phyloP scores from a whole-genome alignment of 1,140 invertebrate genomes.

The Cephus cinctus region DNA sequence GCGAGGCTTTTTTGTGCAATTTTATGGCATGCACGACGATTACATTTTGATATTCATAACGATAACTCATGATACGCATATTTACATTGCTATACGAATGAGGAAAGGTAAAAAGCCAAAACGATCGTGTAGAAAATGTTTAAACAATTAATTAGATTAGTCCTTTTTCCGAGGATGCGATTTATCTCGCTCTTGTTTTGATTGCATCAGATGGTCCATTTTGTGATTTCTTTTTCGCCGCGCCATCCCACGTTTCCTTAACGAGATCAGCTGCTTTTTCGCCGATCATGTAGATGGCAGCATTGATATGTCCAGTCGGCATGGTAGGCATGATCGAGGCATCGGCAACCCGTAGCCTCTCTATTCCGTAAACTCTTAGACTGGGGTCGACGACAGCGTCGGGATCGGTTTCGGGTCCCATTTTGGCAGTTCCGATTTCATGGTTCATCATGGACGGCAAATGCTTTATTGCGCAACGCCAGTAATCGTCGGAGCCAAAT shows the following conservation, averaged over 20 bases:
- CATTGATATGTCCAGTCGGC: constrained; percentile 72
- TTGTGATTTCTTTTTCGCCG: too few relatives aligned
- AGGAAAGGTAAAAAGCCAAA: background rate
- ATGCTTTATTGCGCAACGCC: constrained; percentile 70
- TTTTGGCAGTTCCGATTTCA: constrained; percentile 70
- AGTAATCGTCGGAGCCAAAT: constrained; percentile 68
- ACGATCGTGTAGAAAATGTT: background rate
- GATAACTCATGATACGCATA: too few relatives aligned
- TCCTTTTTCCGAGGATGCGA: background rate
- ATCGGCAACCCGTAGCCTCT: constrained; percentile 72
- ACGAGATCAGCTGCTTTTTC: constrained; percentile 85
- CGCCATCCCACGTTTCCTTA: constrained; percentile 62
- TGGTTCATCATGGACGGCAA: constrained; percentile 68
- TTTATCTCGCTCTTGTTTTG: too few relatives aligned
- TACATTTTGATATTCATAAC: too few relatives aligned
- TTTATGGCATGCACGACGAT: too few relatives aligned
- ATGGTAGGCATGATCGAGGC: constrained; percentile 74
- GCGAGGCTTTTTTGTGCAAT: too few relatives aligned
- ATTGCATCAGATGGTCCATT: too few relatives aligned
- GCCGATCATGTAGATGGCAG: constrained; percentile 79
- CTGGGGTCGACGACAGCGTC: constrained; percentile 73
- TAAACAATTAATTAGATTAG: background rate
- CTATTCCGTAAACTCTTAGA: constrained; percentile 68
- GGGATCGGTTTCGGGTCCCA: constrained; percentile 69
- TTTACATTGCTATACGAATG: too few relatives aligned